Base-by-base conservation (phyloP, 2,797 vertebrate genomes). In the Ispidina lecontei region DNA sequence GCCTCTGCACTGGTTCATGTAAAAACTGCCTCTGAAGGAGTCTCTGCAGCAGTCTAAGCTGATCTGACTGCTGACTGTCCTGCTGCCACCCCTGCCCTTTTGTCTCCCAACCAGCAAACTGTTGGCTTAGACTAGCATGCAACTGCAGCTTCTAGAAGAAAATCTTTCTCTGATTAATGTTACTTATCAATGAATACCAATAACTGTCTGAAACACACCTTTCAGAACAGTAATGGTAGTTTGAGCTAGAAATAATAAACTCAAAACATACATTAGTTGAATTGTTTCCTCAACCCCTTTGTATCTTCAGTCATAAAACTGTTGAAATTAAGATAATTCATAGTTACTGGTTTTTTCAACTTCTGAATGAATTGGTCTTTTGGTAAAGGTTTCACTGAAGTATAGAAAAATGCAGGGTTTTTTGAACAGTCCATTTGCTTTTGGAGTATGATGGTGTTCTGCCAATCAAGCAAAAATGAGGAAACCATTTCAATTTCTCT, bases 41-140 rank as follows among this genome's bases (percentile, higher is more conserved):
- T 35, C 28, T n/a, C 41, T 84, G 5, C 14, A 8, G 26, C 10
- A 25, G 12, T 17, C 11, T 18, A 6, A 49, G 14, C 26, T 59
- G 69, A 25, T 28, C 14, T 58, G 29, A 1, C 21, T 67, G 23
- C 25, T 2, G 8, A 5, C 20, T 76, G 52, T 29, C 26, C 39
- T 47, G 44, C 16, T 77, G 47, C 73, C 35, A 31, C 31, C 15
- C 21, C 56, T n/a, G 54, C 49, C 29, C 39, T 31, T 35, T 72
- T 21, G 52, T 58, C 62, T 80, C 14, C 10, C 10, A 22, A 4
- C 4, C 31, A 37, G 21, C 6, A 11, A 0, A 31, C 29, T 26
- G 3, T 33, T 78, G 49, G 13, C 55, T 60, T 76, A n/a, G 6
- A 6, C 6, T 81, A 23, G 6, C 0, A 0, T n/a, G 28, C 6